Evolutionary conservation across 2,888 invertebrate species (phyloP), one percentile per base, ranked within the genome.

Genomic region (Caenorhabditis angaria): DNA sequence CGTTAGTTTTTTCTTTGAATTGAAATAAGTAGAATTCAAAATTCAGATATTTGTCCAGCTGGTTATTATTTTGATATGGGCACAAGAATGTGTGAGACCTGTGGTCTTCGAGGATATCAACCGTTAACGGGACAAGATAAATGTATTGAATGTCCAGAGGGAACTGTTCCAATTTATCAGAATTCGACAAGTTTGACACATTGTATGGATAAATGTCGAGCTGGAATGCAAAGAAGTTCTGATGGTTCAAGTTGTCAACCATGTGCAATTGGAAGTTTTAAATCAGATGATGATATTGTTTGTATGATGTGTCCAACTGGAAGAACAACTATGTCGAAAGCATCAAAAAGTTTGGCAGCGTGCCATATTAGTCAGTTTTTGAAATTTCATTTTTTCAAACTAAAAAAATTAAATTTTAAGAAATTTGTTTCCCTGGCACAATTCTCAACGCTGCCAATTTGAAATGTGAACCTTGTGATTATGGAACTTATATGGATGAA

Each of bases 271-370:
- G 81, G 79, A 24, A 71, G 75, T 0, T 81, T 78, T 62, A 79
- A 79, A 63, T 55, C 69, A 10, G 69, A 64, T 0, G 71, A 66
- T 18, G 77, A 79, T 47, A 54, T 69, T 32, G 71, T 76, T 25
- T 81, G 81, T 58, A 77, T 76, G 77, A 71, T 72, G 61, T 81
- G 81, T 69, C 81, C 81, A 28, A 69, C 75, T n/a, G 81, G 79
- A 22, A 61, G 62, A 22, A 80, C 78, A 5, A 81, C 81, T 10
- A 32, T 75, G 14, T 71, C 69, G 29, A 70, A 70, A 51, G 81
- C 79, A 3, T 70, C 78, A 0, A 81, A 74, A 27, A 65, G 54
- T 41, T 24, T 80, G 12, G 56, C 61, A 12, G 61, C 64, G 0
- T 80, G 80, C 48, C 65, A 63, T 28, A 76, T 80, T 12, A 70